Base-by-base conservation (phyloP, 2,113 vertebrate species). In the Caretta caretta region DNA sequence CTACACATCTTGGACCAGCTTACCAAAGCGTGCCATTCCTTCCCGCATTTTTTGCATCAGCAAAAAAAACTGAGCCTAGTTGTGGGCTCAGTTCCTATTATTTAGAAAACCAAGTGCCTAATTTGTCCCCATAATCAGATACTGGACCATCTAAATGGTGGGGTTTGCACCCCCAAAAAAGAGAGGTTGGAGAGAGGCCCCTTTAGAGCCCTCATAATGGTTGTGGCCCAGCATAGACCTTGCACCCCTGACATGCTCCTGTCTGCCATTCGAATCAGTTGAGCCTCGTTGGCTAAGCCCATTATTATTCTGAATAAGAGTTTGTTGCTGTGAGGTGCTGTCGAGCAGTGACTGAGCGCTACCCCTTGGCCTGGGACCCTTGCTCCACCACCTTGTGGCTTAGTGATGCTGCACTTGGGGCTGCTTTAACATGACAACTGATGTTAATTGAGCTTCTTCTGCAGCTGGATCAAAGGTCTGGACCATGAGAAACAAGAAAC, bases 391-490 rank as follows among this genome's bases (percentile, higher is more conserved):
- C 50, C n/a, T 27, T 82, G 81, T 57, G 81, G 69, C 84, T 96
- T 29, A 84, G 81, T 42, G 38, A 10, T 10, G 25, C 54, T 76
- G 54, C 49, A 14, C 87, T 82, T 81, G 56, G 51, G 51, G n/a
- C 54, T 96, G 86, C 38, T 51, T 92, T 50, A 10, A 1, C 24
- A 31, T 8, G 76, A 31, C 69, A 11, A 4, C 56, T 69, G 51
- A 69, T 59, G 46, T 49, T 97, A 96, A 97, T 80, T 3, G 51
- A 82, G 13, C 82, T 96, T 88, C n/a, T 96, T 79, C 76, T 97
- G 72, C 97, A 99, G 99, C 87, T 99, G 99, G 99, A 98, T 99
- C 85, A 99, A 99, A 94, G 99, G 99, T 29, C 96, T 99, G 80
- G 99, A 99, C 46, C 97, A 97, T 0, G 98, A 99, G 35, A 99